Conservation (phyloP, 30 jellyfish, hydroid and myxozoan genomes). For the Clytia hemisphaerica region DNA sequence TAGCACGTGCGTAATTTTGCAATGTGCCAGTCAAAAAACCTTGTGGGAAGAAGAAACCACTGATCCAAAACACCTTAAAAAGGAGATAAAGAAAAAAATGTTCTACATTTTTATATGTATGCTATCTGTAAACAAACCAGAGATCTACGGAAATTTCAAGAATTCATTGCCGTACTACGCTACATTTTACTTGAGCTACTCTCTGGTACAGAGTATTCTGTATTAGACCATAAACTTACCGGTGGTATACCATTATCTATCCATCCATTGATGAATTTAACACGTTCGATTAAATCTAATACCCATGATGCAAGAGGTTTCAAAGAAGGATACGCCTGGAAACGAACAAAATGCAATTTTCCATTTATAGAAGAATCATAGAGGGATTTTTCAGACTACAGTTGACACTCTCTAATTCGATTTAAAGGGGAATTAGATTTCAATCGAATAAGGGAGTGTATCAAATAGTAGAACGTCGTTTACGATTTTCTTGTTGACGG, state of each 20-base stretch:
- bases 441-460: no score
- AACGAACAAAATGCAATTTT: background rate
- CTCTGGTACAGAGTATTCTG: background rate
- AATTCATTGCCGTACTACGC: background rate
- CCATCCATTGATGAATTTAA: slow-evolving; percentile 63
- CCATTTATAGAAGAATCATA: background rate
- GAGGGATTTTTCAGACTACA: background rate
- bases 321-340: slow-evolving; percentile 80
- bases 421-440: no score
- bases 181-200: background rate
- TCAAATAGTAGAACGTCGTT: no score
- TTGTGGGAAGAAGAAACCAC: slow-evolving; percentile 91
- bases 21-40: slow-evolving; percentile 83
- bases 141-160: no score
- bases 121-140: no score
- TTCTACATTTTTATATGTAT: no score
- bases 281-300: slow-evolving; percentile 52
- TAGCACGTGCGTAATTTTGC: slow-evolving; percentile 79
- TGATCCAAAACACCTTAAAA: slow-evolving; percentile 76
- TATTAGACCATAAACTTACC: slow-evolving; percentile 23
- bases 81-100: background rate
- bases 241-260: slow-evolving; percentile 85
- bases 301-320: slow-evolving; percentile 93
- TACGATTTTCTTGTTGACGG: no score
- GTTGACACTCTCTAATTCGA: no score